A percentile compares a stretch with the other conserved stretches of the same genome.
These are phyloP conservation scores for Drosophila rufa DNA, from an alignment of 1,140 invertebrate genomes.

Conservation along the genomic window DNA sequence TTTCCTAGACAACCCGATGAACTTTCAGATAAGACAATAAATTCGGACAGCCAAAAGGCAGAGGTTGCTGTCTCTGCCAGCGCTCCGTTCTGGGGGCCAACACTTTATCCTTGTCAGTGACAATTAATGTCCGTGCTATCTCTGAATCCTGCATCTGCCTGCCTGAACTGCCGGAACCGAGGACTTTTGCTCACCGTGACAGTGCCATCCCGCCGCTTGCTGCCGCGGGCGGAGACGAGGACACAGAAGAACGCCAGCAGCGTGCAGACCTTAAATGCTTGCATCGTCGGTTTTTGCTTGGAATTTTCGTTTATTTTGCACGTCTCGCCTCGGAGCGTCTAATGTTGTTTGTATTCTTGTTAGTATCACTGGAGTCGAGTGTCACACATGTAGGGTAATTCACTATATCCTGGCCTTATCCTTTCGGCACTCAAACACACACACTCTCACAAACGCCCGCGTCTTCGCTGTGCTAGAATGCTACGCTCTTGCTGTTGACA, in stretches of 20 bases:
- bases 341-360: slow-evolving; percentile 10
- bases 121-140: slow-evolving; percentile 31
- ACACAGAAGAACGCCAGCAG: slow-evolving; percentile 59
- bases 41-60: slow-evolving; percentile 15
- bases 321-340: background rate
- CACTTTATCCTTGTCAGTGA: slow-evolving; percentile 44
- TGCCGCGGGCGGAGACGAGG: slow-evolving; percentile 61
- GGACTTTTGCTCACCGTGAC: slow-evolving; percentile 64
- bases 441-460: slow-evolving; percentile 58
- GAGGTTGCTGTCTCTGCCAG: background rate
- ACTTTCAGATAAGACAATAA: slow-evolving; percentile 32
- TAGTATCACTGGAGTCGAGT: slow-evolving; percentile 29
- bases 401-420: slow-evolving; percentile 57
- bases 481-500: slow-evolving; percentile 72
- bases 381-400: slow-evolving; percentile 24
- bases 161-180: background rate
- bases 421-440: slow-evolving; percentile 44
- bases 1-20: slow-evolving; percentile 8
- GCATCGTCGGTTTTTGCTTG: slow-evolving; percentile 41
- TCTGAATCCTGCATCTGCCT: slow-evolving; percentile 8
- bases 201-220: slow-evolving; percentile 35
- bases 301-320: slow-evolving; percentile 19
- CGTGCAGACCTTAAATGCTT: slow-evolving; percentile 60
- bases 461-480: slow-evolving; percentile 64
- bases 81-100: background rate